Evolutionary conservation across 2,888 invertebrate genomes (phyloP).

Genomic region (Drosophila mulleri): DNA sequence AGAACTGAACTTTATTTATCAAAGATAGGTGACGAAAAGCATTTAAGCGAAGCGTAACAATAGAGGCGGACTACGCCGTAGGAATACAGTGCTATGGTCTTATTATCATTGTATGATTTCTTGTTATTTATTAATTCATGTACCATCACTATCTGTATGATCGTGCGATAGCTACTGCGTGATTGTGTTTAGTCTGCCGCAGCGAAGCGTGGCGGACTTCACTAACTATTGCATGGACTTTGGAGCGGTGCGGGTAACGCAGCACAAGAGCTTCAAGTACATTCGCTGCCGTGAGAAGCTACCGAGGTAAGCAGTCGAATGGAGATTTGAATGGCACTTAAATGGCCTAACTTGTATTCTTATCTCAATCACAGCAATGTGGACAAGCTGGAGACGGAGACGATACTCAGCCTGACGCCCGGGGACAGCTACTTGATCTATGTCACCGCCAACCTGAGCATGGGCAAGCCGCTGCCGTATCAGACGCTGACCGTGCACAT

Average conservation of each 20-base stretch:
- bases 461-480: conserved; percentile 87
- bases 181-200: conserved; percentile 84
- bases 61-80: no score
- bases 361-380: conserved; percentile 74
- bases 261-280: conserved; percentile 82
- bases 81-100: no score
- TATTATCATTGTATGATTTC: background rate
- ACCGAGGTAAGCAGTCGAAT: conserved; percentile 65
- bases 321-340: background rate
- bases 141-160: background rate
- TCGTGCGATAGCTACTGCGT: conserved; percentile 82
- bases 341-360: background rate
- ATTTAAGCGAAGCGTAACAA: no score
- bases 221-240: conserved; percentile 85
- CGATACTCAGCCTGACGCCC: conserved; percentile 85
- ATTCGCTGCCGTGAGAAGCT: conserved; percentile 82
- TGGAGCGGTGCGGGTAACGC: conserved; percentile 75
- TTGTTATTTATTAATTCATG: background rate
- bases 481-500: conserved; percentile 85
- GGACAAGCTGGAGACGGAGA: conserved; percentile 85
- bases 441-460: conserved; percentile 86
- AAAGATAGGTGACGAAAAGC: no score
- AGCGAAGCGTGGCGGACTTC: conserved; percentile 83
- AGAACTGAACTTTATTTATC: no score
- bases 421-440: conserved; percentile 87